Conservation (phyloP, 2,888 invertebrate genomes). For the Megalurothrips usitatus region DNA sequence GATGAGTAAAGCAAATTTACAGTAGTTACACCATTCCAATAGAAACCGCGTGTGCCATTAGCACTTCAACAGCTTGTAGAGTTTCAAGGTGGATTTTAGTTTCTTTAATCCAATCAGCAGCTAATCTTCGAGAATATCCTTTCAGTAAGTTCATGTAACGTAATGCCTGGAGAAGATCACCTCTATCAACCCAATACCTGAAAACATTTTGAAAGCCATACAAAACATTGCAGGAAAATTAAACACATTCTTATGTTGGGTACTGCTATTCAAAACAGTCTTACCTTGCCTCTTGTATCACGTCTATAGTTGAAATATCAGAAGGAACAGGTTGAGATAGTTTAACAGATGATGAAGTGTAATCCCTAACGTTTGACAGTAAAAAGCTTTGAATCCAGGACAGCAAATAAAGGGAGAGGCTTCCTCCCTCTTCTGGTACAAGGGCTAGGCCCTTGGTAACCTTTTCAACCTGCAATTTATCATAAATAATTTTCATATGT, state of each 20-base stretch:
- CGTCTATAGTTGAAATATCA: constrained; percentile 34
- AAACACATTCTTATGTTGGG: not conserved
- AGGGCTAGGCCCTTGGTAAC: not conserved
- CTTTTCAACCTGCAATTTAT: not conserved
- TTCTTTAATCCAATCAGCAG: constrained; percentile 35
- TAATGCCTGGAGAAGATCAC: constrained; percentile 34
- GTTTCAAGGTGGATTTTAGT: constrained; percentile 35
- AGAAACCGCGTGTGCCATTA: constrained; percentile 31
- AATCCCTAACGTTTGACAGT: constrained; percentile 6
- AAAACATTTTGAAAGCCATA: not conserved
- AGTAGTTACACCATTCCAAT: constrained; percentile 1
- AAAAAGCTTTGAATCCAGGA: constrained; percentile 29
- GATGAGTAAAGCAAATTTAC: not conserved
- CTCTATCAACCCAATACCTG: constrained; percentile 34
- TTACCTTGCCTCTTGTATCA: constrained; percentile 34
- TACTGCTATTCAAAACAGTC: not conserved
- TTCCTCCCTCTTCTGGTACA: not conserved
- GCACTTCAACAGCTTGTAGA: constrained; percentile 33
- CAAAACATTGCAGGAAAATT: not conserved
- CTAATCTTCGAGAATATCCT: constrained; percentile 33
- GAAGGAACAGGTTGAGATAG: constrained; percentile 33
- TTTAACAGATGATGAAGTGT: constrained; percentile 31
- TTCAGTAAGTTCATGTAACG: constrained; percentile 34
- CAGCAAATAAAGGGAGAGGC: not conserved
- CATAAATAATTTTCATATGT: not conserved